These are phyloP conservation scores for Drosophila eohydei DNA, from an alignment of 2,888 invertebrate species.

Conservation along the genomic window DNA sequence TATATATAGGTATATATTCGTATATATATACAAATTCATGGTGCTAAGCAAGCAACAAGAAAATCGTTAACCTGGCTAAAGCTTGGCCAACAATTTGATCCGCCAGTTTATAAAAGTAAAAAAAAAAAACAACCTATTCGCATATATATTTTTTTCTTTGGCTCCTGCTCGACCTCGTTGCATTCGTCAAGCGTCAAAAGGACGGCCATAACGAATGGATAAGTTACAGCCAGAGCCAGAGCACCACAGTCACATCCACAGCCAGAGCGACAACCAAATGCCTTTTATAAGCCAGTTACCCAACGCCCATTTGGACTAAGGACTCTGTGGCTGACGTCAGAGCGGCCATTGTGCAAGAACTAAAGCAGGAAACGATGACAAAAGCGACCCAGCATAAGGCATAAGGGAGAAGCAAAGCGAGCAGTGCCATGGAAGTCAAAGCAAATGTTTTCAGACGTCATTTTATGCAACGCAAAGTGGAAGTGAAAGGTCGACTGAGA, in stretches of 20 bases:
- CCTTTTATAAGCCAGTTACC: constrained; percentile 40
- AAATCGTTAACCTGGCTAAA: constrained; percentile 70
- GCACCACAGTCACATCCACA: neutral
- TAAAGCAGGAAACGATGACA: constrained; percentile 2
- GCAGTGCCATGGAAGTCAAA: neutral
- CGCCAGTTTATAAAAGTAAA: constrained; percentile 20
- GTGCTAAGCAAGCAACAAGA: constrained; percentile 46
- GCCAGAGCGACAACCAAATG: constrained; percentile 18
- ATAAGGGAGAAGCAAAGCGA: constrained; percentile 10
- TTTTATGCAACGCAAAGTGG: constrained; percentile 8
- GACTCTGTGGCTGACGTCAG: constrained; percentile 31
- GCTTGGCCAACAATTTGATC: constrained; percentile 48
- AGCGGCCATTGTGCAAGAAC: neutral
- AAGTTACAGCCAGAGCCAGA: constrained; percentile 32
- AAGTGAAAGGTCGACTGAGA: neutral
- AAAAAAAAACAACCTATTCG: constrained; percentile 15
- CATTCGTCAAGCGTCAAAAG: constrained; percentile 69
- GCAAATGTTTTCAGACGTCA: constrained; percentile 8
- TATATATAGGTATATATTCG: neutral
- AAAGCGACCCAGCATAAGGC: neutral
- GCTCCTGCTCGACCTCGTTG: constrained; percentile 60
- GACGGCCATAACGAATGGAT: constrained; percentile 55
- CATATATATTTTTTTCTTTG: constrained; percentile 25
- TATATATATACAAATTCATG: constrained; percentile 51
- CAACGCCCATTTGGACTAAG: constrained; percentile 23